Conservation (phyloP, 2,888 invertebrate genomes). For the Tiliacea aurago region DNA sequence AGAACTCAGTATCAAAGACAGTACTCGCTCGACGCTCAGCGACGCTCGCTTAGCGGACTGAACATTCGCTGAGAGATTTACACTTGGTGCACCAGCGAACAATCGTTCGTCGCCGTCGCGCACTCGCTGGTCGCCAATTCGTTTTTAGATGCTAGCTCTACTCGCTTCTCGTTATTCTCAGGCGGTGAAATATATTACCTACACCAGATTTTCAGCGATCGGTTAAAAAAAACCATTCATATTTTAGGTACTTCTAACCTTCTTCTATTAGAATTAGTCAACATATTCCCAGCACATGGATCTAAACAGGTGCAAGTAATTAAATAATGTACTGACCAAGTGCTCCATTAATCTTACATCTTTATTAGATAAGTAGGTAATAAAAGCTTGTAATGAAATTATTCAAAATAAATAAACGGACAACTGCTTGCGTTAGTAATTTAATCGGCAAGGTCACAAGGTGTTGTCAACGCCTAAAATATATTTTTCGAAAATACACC, state of each 20-base stretch:
- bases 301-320: constrained; percentile 7
- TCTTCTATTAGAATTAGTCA: background rate
- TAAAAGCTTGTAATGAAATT: background rate
- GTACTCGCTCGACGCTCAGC: too few relatives aligned
- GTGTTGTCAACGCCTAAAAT: background rate
- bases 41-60: background rate
- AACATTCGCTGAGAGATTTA: background rate
- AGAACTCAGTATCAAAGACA: background rate
- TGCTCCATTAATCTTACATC: background rate
- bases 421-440: background rate
- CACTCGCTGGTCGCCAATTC: background rate
- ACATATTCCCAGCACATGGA: background rate
- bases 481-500: background rate
- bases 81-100: background rate
- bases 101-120: background rate
- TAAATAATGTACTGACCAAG: background rate
- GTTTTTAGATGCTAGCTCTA: too few relatives aligned
- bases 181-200: background rate
- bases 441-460: background rate
- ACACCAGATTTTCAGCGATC: background rate
- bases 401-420: background rate
- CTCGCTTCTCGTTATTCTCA: background rate
- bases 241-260: too few relatives aligned
- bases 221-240: background rate
- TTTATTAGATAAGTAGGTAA: background rate